Percentiles rank a stretch among this genome's conserved stretches.
Conservation (phyloP, 2,113 vertebrate species). For the Gymnogyps californianus region DNA sequence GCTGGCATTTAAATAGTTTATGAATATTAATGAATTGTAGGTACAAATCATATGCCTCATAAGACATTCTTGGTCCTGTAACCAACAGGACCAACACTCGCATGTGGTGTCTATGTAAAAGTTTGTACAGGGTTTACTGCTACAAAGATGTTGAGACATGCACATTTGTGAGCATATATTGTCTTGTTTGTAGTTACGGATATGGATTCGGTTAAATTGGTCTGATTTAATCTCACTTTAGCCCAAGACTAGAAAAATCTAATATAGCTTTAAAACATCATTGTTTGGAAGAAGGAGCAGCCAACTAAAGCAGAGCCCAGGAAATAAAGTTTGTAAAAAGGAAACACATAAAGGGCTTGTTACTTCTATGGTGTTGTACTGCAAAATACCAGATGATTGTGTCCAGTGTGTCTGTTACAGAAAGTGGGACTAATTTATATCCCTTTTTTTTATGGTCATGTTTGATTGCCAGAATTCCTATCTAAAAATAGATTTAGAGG, state of each 20-base stretch:
- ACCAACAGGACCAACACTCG: neutral
- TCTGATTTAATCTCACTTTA: neutral
- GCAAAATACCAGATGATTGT: neutral
- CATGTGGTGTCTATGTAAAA: neutral
- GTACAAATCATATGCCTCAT: neutral
- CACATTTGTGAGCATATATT: neutral
- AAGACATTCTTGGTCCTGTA: neutral
- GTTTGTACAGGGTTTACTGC: neutral
- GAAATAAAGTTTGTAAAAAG: neutral
- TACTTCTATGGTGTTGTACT: neutral
- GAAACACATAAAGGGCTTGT: neutral
- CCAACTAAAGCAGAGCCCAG: neutral
- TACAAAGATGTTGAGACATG: neutral
- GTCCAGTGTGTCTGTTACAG: neutral
- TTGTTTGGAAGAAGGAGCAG: neutral
- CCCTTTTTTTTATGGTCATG: rapidly evolving
- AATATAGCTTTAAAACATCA: neutral
- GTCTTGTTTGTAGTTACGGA: neutral
- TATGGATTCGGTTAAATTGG: neutral
- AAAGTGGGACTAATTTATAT: neutral
- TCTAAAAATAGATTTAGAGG: neutral
- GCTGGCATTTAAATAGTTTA: neutral
- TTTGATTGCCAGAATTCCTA: neutral
- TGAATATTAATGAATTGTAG: neutral
- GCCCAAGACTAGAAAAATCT: neutral